Evolutionary conservation across 2,888 invertebrate species (phyloP).

Genomic region (Drosophila suboccidentalis): DNA sequence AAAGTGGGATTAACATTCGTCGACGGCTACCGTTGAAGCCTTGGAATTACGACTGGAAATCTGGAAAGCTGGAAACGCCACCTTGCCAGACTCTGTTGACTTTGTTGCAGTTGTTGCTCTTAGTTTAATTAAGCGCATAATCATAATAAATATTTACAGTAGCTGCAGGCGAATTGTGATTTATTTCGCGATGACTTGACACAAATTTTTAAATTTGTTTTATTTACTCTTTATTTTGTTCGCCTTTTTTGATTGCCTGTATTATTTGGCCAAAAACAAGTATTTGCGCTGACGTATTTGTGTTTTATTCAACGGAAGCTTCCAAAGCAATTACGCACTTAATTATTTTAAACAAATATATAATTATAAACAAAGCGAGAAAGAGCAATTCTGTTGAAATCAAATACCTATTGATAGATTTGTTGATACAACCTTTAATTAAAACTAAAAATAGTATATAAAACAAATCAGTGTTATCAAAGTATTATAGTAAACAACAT

Average conservation of each 20-base stretch:
- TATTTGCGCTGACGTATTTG: slow-evolving; percentile 30
- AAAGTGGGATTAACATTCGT: slow-evolving; percentile 63
- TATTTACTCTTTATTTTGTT: slow-evolving; percentile 17
- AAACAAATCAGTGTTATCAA: too few species aligned
- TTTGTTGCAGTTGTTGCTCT: slow-evolving; percentile 27
- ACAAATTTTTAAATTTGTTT: slow-evolving; percentile 19
- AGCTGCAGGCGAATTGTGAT: slow-evolving; percentile 51
- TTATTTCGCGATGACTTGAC: slow-evolving; percentile 58
- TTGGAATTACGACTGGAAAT: slow-evolving; percentile 14
- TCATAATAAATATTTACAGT: slow-evolving; percentile 60
- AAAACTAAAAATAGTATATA: too few species aligned
- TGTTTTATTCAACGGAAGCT: slow-evolving; percentile 6
- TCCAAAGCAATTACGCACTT: not conserved
- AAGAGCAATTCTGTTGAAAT: not conserved
- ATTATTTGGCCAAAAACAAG: slow-evolving; percentile 18
- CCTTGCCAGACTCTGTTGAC: slow-evolving; percentile 11
- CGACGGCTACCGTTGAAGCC: slow-evolving; percentile 48
- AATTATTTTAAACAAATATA: slow-evolving; percentile 4
- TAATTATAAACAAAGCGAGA: not conserved
- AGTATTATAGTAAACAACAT: too few species aligned
- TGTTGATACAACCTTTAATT: too few species aligned
- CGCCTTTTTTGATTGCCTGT: slow-evolving; percentile 9
- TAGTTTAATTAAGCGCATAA: slow-evolving; percentile 69
- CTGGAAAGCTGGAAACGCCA: slow-evolving; percentile 1
- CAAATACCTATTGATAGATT: too few species aligned